Evolutionary conservation across 2,797 vertebrate genomes (phyloP).

Genomic region (Melanotaenia nigrans): DNA sequence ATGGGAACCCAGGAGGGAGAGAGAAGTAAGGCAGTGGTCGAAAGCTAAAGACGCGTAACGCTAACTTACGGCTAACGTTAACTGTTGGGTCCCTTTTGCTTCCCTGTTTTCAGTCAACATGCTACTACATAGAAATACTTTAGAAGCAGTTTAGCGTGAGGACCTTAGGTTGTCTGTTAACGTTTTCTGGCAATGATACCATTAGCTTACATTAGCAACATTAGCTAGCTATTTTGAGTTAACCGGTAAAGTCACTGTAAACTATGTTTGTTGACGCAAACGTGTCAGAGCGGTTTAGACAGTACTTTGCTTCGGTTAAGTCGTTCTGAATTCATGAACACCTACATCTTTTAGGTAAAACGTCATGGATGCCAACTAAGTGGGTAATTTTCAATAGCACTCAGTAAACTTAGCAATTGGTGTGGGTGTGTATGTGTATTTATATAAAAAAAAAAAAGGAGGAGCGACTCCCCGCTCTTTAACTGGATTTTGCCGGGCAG

Average conservation of each 20-base stretch:
- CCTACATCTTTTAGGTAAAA: background rate
- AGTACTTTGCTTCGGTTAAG: fast-evolving
- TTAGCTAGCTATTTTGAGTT: conserved; percentile 42
- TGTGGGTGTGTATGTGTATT: background rate
- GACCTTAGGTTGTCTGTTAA: background rate
- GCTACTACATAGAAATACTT: background rate
- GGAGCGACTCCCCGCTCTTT: conserved; percentile 25
- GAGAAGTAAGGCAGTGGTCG: conserved; percentile 62
- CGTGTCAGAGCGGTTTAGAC: background rate
- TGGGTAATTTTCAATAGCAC: background rate
- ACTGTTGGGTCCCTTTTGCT: background rate
- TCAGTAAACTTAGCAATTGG: background rate
- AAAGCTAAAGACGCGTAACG: conserved; percentile 42
- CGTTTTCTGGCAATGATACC: too few species aligned
- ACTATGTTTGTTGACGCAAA: background rate
- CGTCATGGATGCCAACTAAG: background rate
- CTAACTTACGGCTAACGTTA: conserved; percentile 34
- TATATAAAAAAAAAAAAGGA: background rate
- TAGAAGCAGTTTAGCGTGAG: fast-evolving
- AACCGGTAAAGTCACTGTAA: conserved; percentile 32
- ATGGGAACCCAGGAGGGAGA: conserved; percentile 81
- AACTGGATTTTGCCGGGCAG: conserved; percentile 33
- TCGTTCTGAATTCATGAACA: too few species aligned
- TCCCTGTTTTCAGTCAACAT: background rate
- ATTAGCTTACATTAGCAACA: conserved; percentile 39